Base-by-base conservation (phyloP, 2,797 vertebrate genomes). In the Galago senegalensis region DNA sequence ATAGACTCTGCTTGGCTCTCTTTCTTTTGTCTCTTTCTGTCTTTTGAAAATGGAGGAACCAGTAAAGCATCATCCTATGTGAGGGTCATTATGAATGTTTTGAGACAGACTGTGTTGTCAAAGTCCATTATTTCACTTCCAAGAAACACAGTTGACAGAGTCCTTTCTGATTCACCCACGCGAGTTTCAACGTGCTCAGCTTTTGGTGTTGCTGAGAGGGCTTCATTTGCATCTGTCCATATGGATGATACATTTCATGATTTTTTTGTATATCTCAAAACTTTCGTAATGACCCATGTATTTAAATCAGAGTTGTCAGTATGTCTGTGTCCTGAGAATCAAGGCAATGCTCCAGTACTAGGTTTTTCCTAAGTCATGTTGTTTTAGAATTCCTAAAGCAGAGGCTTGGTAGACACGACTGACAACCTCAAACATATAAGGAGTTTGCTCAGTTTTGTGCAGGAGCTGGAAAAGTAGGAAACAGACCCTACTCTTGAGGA, bases 251-350 rank as follows among this genome's bases (percentile, higher is more conserved):
- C 49, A 49, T 49, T 49, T 49, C 12, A 43, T 49, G 13, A 4
- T 14, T 49, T 14, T 49, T 49, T 49, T 49, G 13, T 14, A 16
- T 49, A 49, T 49, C 49, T 49, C 49, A 49, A 49, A 49, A 49
- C 49, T 49, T 49, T 49, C 49, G 4, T 14, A 49, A 49, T 49
- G 13, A 49, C 13, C 3, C 49, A 49, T 3, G 49, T 14, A 40
- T 88, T 94, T 82, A 90, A 89, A 92, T 43, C 27, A 87, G 81
- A 87, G 13, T 25, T 86, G 5, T 80, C 6, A 60, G 2, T 56
- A 79, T 46, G 11, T 80, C 75, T 69, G 7, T 77, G 34, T 80
- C 37, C 83, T 75, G 14, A 49, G n/a, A 90, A 60, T 49, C 75
- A 76, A 58, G 21, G 69, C 49, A 80, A 83, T 21, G 40, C 16